Conservation (phyloP, 2,113 vertebrate genomes). For the Ranitomeya imitator region DNA sequence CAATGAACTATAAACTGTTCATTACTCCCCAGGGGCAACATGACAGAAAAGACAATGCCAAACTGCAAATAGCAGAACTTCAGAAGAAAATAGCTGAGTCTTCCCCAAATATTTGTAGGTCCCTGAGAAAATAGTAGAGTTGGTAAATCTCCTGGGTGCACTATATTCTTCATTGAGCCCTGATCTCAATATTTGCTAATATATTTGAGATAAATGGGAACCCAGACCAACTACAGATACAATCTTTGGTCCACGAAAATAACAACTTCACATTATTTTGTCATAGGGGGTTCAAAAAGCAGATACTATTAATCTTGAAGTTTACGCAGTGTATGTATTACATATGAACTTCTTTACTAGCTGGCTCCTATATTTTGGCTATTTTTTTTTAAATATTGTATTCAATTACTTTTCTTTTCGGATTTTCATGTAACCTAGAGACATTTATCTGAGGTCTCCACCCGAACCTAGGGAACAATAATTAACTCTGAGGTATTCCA, state of each 20-base stretch:
- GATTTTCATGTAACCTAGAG: not conserved
- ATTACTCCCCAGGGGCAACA: no score
- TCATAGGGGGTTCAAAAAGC: not conserved
- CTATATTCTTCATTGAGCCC: no score
- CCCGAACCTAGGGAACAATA: conserved; percentile 45
- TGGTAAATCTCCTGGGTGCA: no score
- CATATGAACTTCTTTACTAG: not conserved
- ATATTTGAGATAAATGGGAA: not conserved
- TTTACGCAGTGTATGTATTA: not conserved
- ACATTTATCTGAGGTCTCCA: conserved; percentile 26
- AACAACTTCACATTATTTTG: not conserved
- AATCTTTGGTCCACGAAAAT: not conserved
- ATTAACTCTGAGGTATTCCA: conserved; percentile 44
- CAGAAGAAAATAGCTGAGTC: no score
- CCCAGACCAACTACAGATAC: not conserved
- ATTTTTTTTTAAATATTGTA: not conserved
- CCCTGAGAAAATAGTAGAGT: no score
- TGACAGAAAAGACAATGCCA: no score
- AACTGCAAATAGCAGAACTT: no score
- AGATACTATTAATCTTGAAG: not conserved
- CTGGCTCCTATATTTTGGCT: not conserved
- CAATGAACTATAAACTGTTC: no score
- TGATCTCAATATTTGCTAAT: not conserved
- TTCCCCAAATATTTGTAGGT: no score
- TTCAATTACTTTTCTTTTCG: not conserved